These are phyloP conservation scores for Geotrupes spiniger DNA, from an alignment of 2,888 invertebrate species.

Conservation along the genomic window DNA sequence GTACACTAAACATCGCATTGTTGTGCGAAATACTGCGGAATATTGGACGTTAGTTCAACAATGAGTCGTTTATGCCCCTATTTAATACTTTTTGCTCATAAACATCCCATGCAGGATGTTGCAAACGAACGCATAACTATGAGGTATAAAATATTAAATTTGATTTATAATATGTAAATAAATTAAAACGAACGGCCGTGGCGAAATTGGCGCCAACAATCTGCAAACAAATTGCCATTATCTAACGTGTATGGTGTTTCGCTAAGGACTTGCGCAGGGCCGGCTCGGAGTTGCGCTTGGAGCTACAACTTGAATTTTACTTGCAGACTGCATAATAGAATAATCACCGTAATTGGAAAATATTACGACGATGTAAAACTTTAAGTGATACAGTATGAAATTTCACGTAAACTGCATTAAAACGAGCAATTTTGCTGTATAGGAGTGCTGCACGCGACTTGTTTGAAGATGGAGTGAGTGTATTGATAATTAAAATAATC, in stretches of 20 bases:
- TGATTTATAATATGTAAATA: conserved; percentile 15
- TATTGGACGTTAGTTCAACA: conserved; percentile 1
- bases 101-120: neutral
- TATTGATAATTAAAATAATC: too few relatives aligned
- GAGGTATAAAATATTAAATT: conserved; percentile 11
- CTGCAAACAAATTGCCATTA: conserved; percentile 30
- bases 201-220: conserved; percentile 27
- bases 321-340: too few relatives aligned
- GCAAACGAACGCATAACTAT: neutral
- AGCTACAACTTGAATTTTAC: too few relatives aligned
- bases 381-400: too few relatives aligned
- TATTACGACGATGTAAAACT: too few relatives aligned
- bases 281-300: too few relatives aligned
- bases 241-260: conserved; percentile 28
- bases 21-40: conserved; percentile 1
- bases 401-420: too few relatives aligned
- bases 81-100: neutral
- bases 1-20: neutral
- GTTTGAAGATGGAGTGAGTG: too few relatives aligned
- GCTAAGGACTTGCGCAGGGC: too few relatives aligned
- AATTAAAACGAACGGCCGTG: conserved; percentile 10
- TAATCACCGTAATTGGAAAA: too few relatives aligned
- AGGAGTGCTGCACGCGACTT: too few relatives aligned
- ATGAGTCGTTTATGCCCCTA: conserved; percentile 2
- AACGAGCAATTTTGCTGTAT: too few relatives aligned